A percentile compares a stretch with the other conserved stretches of the same genome.
Conservation (phyloP, 2,888 invertebrate species). For the Drosophila mimica region DNA sequence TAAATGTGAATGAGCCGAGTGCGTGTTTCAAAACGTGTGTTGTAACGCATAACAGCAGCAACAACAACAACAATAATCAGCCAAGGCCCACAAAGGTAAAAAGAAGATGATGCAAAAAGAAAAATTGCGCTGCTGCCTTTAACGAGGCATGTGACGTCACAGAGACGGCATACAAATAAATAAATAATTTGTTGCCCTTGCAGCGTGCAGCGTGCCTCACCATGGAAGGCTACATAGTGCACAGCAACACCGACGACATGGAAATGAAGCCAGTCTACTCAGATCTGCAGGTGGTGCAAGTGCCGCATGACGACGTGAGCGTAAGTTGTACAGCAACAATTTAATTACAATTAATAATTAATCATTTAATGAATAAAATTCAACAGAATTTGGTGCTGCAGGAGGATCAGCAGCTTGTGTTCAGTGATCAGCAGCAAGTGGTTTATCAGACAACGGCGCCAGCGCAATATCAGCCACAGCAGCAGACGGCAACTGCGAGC, state of each 20-base stretch:
- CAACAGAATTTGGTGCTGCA: slow-evolving; percentile 75
- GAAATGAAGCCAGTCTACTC: slow-evolving; percentile 88
- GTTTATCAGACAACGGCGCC: slow-evolving; percentile 82
- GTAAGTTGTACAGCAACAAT: slow-evolving; percentile 62
- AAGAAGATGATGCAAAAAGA: slow-evolving; percentile 40
- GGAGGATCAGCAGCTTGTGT: slow-evolving; percentile 83
- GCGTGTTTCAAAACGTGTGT: slow-evolving; percentile 25
- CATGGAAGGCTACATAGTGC: slow-evolving; percentile 90
- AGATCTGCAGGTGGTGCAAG: slow-evolving; percentile 85
- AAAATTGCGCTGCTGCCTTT: slow-evolving; percentile 66
- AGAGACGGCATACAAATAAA: slow-evolving; percentile 27
- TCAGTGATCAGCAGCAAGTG: slow-evolving; percentile 85
- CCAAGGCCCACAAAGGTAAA: slow-evolving; percentile 60
- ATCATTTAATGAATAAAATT: not conserved
- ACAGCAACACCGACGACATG: slow-evolving; percentile 87
- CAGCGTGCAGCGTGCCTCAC: slow-evolving; percentile 30
- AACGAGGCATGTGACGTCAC: slow-evolving; percentile 57
- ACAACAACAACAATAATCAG: slow-evolving; percentile 42
- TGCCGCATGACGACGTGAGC: slow-evolving; percentile 82
- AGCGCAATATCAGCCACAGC: slow-evolving; percentile 76
- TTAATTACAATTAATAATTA: not conserved
- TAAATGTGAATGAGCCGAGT: slow-evolving; percentile 9
- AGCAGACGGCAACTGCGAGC: slow-evolving; percentile 68
- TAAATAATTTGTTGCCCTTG: slow-evolving; percentile 15
- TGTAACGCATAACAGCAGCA: slow-evolving; percentile 28